Evolutionary conservation across 1,140 invertebrate species (phyloP).

Genomic region (Druon quercuslanigerum): DNA sequence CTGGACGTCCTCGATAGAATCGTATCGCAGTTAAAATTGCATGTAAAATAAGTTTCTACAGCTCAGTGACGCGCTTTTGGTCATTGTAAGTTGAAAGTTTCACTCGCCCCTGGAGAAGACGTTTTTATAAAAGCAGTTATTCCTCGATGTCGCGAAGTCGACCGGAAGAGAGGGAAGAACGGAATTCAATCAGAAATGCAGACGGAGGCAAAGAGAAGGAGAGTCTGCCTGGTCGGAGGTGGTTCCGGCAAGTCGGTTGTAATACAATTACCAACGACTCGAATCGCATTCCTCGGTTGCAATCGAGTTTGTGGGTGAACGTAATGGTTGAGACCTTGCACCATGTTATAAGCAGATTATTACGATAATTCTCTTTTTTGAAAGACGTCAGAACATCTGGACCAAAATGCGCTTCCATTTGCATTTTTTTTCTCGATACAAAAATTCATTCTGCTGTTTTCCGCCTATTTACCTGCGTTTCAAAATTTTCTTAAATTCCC

Average conservation of each 20-base stretch:
- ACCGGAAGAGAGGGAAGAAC: constrained; percentile 35
- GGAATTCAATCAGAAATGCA: constrained; percentile 51
- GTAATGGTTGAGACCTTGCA: constrained; percentile 44
- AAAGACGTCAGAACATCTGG: background rate
- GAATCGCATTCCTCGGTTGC: constrained; percentile 50
- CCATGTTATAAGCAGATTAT: constrained; percentile 36
- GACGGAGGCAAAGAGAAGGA: constrained; percentile 39
- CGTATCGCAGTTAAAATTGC: too few species aligned
- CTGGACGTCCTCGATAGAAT: too few species aligned
- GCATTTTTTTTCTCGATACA: background rate
- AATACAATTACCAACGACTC: constrained; percentile 55
- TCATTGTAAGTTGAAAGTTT: constrained; percentile 5
- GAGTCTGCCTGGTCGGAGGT: constrained; percentile 35
- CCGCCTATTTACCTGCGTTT: too few species aligned
- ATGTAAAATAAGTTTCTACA: too few species aligned
- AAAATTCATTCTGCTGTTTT: background rate
- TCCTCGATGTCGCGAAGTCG: constrained; percentile 7
- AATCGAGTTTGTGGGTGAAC: constrained; percentile 54
- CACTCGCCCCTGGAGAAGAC: background rate
- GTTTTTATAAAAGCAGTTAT: background rate
- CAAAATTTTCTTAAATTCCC: too few species aligned
- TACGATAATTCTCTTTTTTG: constrained; percentile 35
- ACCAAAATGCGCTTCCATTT: constrained; percentile 22
- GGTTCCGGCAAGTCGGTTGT: constrained; percentile 40
- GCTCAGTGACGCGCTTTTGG: background rate